Evolutionary conservation across 2,888 invertebrate species (phyloP).

Genomic region (Leptinotarsa tumamoca): DNA sequence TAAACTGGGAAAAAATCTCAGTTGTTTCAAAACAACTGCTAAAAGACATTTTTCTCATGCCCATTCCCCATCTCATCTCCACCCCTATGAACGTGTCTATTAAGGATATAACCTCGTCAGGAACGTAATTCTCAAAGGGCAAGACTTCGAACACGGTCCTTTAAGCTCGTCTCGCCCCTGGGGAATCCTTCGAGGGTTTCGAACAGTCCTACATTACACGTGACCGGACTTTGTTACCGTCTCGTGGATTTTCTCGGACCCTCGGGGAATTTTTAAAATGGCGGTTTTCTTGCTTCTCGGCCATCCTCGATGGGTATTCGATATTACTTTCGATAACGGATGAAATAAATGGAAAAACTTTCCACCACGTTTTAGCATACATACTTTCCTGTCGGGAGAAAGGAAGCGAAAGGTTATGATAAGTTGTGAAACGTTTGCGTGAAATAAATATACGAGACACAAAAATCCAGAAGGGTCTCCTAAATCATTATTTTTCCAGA

Average conservation of each 20-base stretch:
- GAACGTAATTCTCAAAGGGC: slow-evolving; percentile 51
- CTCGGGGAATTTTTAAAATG: slow-evolving; percentile 47
- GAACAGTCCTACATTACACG: slow-evolving; percentile 47
- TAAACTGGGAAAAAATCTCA: too few relatives aligned
- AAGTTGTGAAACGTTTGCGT: too few relatives aligned
- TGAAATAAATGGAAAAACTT: slow-evolving; percentile 23
- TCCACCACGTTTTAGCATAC: background rate
- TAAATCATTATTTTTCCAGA: too few relatives aligned
- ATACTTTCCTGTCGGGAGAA: background rate
- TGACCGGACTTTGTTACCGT: slow-evolving; percentile 51
- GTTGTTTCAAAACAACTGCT: too few relatives aligned
- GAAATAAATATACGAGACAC: background rate
- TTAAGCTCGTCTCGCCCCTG: slow-evolving; percentile 48
- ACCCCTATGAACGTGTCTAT: slow-evolving; percentile 49
- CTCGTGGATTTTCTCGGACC: slow-evolving; percentile 33
- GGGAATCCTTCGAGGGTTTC: slow-evolving; percentile 45
- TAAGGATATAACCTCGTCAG: slow-evolving; percentile 44
- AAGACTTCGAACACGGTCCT: slow-evolving; percentile 47
- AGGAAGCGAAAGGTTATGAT: background rate
- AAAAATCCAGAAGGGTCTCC: background rate
- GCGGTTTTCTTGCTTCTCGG: slow-evolving; percentile 38
- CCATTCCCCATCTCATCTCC: background rate
- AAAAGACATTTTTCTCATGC: background rate
- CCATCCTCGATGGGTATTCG: slow-evolving; percentile 30
- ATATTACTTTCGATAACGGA: slow-evolving; percentile 36